Conservation (phyloP, 2,888 invertebrate genomes). For the Polydesmus complanatus region DNA sequence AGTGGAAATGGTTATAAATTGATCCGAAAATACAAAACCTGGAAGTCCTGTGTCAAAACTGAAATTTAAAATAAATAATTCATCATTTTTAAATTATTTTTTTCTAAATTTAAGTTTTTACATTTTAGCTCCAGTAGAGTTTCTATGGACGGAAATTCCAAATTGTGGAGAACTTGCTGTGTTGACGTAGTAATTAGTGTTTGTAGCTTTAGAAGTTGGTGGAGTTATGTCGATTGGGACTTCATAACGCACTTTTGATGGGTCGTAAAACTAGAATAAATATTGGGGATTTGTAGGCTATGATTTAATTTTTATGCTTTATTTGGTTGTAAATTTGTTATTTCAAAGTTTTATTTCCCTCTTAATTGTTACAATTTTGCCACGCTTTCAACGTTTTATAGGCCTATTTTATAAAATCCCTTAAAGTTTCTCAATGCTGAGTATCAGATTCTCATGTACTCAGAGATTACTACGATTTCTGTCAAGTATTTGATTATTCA, state of each 20-base stretch:
- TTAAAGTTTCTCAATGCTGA: too few species aligned
- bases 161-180: slow-evolving; percentile 22
- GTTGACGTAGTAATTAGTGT: slow-evolving; percentile 21
- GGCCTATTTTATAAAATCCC: too few species aligned
- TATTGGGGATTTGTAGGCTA: not conserved
- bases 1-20: slow-evolving; percentile 54
- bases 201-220: slow-evolving; percentile 14
- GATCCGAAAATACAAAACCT: slow-evolving; percentile 57
- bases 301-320: not conserved
- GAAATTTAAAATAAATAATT: slow-evolving; percentile 14
- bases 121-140: slow-evolving; percentile 21
- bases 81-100: not conserved
- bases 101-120: slow-evolving; percentile 12
- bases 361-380: too few species aligned
- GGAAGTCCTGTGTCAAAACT: slow-evolving; percentile 51
- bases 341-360: too few species aligned
- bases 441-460: too few species aligned
- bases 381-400: too few species aligned
- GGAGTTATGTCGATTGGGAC: not conserved
- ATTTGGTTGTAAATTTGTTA: not conserved
- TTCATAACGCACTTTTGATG: not conserved
- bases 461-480: too few species aligned
- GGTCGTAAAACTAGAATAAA: slow-evolving; percentile 6
- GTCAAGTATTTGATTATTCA: too few species aligned
- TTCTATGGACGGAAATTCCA: slow-evolving; percentile 22